Percentiles rank a stretch among this genome's conserved stretches.
phyloP scores from a whole-genome alignment of 2,113 vertebrate species.

The Tonatia bakeri region DNA sequence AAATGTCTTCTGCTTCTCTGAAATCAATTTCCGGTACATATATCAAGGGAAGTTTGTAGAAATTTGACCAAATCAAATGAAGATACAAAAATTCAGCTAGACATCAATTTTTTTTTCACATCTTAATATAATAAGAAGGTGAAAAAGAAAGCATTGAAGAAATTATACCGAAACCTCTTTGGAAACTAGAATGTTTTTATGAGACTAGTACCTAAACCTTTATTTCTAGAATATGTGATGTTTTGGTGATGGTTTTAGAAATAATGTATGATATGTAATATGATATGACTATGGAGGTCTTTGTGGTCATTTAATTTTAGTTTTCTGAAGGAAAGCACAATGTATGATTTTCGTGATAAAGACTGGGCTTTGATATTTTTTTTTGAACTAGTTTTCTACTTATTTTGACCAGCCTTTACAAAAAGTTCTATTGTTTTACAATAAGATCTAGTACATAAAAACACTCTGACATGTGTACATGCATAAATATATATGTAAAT shows the following conservation, averaged over 20 bases:
- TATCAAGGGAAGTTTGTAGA: not conserved
- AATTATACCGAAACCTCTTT: not conserved
- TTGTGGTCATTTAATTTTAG: not conserved
- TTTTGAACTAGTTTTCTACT: not conserved
- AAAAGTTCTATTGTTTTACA: not conserved
- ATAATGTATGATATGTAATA: not conserved
- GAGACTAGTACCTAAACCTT: not conserved
- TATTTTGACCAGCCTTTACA: not conserved
- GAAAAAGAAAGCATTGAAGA: not conserved
- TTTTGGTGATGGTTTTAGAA: not conserved
- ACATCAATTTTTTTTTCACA: not conserved
- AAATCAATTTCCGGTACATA: not conserved
- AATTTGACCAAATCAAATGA: not conserved
- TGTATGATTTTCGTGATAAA: conserved; percentile 4
- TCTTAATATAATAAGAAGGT: not conserved
- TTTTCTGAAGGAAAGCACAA: not conserved
- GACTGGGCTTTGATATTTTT: not conserved
- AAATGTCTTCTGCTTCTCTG: not conserved
- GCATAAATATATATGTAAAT: not conserved
- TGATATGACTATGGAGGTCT: not conserved
- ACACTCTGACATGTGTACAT: not conserved
- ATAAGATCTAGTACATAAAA: not conserved
- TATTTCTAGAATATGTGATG: not conserved
- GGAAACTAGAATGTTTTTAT: not conserved
- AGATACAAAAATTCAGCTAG: not conserved